phyloP scores from a whole-genome alignment of 2,888 invertebrate species.

The Tinea trinotella region DNA sequence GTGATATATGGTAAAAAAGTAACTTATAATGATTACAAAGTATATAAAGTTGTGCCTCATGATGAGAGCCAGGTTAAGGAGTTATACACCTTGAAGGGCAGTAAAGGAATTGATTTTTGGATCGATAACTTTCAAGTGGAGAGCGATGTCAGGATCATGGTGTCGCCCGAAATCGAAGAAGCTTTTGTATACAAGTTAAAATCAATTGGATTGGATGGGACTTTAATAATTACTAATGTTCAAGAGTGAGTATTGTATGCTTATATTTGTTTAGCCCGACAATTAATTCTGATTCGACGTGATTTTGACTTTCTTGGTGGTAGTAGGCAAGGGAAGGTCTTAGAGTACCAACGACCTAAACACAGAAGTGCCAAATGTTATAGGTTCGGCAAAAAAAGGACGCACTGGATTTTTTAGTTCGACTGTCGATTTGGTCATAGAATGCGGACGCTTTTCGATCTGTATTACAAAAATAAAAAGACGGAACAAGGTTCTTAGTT shows the following conservation, averaged over 20 bases:
- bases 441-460: too few relatives aligned
- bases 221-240: constrained; percentile 38
- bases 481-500: too few relatives aligned
- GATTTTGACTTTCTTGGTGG: too few relatives aligned
- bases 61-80: constrained; percentile 55
- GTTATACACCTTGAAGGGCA: constrained; percentile 52
- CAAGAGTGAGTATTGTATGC: constrained; percentile 44
- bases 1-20: constrained; percentile 27
- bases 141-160: constrained; percentile 45
- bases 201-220: constrained; percentile 29
- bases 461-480: too few relatives aligned
- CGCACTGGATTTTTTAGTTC: too few relatives aligned
- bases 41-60: constrained; percentile 69
- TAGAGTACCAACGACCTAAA: too few relatives aligned
- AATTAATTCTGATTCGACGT: too few relatives aligned
- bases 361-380: too few relatives aligned
- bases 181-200: constrained; percentile 31
- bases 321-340: too few relatives aligned
- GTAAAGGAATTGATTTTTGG: constrained; percentile 49
- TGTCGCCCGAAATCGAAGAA: constrained; percentile 33
- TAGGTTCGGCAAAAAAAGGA: too few relatives aligned
- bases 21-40: constrained; percentile 71
- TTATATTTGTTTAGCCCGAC: too few relatives aligned
- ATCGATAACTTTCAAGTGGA: constrained; percentile 39
- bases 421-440: too few relatives aligned